Conservation (phyloP, 2,797 vertebrate species). For the Glyptemys insculpta region DNA sequence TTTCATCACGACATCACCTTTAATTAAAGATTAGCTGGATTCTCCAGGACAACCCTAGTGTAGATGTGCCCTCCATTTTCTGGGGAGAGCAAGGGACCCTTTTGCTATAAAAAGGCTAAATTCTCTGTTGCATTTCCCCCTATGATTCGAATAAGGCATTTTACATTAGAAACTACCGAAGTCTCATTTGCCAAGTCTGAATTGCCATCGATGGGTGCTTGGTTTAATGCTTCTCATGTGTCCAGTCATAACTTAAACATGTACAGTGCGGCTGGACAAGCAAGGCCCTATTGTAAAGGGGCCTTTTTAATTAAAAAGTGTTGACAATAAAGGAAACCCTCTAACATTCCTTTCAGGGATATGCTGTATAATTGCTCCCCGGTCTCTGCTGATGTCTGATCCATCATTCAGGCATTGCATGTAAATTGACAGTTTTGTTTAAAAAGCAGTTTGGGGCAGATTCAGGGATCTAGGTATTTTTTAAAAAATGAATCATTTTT, state of each 20-base stretch:
- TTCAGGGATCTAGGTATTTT: background rate
- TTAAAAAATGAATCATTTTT: background rate
- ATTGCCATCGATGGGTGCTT: rapidly evolving
- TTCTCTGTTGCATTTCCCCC: too few relatives aligned
- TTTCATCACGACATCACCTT: too few relatives aligned
- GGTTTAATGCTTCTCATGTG: background rate
- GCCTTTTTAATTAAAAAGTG: background rate
- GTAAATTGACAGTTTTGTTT: background rate
- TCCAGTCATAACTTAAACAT: background rate
- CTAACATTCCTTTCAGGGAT: background rate
- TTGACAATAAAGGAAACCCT: background rate
- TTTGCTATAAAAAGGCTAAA: too few relatives aligned
- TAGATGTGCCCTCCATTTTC: background rate
- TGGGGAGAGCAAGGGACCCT: background rate
- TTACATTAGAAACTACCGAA: background rate
- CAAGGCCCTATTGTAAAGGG: background rate
- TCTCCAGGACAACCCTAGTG: too few relatives aligned
- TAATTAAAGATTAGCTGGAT: too few relatives aligned
- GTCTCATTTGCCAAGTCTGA: background rate
- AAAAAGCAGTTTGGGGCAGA: background rate
- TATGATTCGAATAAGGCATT: too few relatives aligned
- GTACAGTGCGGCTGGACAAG: background rate
- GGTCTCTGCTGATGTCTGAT: background rate
- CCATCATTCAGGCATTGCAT: rapidly evolving
- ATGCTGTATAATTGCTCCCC: background rate